Base-by-base conservation (phyloP, 2,888 invertebrate species). In the Cephus pygmeus region DNA sequence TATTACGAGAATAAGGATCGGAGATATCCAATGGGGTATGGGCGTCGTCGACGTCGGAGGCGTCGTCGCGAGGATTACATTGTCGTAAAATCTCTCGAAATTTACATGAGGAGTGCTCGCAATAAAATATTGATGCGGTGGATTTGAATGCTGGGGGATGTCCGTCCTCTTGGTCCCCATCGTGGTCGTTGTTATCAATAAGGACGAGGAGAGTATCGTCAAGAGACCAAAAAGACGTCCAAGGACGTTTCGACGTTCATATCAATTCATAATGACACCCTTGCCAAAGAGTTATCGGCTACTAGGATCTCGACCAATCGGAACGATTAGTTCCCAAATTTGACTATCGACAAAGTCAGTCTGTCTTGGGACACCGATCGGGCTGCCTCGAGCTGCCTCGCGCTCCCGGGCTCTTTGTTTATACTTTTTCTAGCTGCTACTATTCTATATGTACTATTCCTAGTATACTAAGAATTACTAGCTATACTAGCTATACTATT, bases 81-180 rank as follows among this genome's bases (percentile, higher is more conserved):
- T 89, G 89, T 90, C 88, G 84, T 88, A 88, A 88, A 88, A 89
- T 89, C 87, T 85, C 83, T 77, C 80, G 79, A 83, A 90, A 90
- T 91, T 90, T 89, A 88, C 90, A 90, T 88, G 88, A 86, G 86
- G 86, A 87, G 83, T 87, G 85, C 80, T 81, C 77, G 81, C 82
- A 83, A 83, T 84, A 84, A 84, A 84, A 84, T 83, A 84, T 84
- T 83, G 82, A 83, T 83, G 82, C 79, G 73, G 73, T 76, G 75
- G 78, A 82, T 82, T 84, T 80, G 78, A 81, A 80, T 80, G 74
- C 69, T 74, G 35, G 12, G 31, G 71, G 33, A 56, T 56, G 56
- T 56, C 56, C 56, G 56, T 56, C 56, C 56, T 56, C 40, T 56
- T 56, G 23, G 23, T 56, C 23, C 9, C 40, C 40, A 2, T 23